A percentile compares a stretch with the other conserved stretches of the same genome.
These are phyloP conservation scores for Pseudomyrmex flavicornis DNA, from an alignment of 1,140 invertebrate genomes.

Conservation along the genomic window DNA sequence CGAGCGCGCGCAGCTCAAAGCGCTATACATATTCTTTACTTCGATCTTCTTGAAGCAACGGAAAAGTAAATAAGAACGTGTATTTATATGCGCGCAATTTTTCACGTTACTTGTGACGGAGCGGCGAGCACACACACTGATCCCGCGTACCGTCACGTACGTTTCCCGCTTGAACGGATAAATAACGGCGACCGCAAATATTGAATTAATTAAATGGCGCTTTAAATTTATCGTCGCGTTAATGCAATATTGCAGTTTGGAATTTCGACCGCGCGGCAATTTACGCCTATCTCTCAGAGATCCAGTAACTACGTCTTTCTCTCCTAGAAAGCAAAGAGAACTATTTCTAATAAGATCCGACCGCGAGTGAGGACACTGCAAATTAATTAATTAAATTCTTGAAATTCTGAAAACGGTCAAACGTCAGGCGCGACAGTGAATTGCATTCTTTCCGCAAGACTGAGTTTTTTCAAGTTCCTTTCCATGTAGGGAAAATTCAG, in stretches of 20 bases:
- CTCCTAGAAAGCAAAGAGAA: constrained; percentile 37
- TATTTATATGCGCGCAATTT: constrained; percentile 16
- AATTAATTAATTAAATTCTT: constrained; percentile 58
- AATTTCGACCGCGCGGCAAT: constrained; percentile 35
- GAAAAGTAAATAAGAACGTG: background rate
- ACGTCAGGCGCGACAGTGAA: constrained; percentile 27
- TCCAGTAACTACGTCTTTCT: constrained; percentile 23
- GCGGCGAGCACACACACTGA: no score
- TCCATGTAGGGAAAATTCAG: background rate
- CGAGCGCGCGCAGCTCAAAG: no score
- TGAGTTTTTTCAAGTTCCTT: constrained; percentile 24
- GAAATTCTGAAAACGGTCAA: constrained; percentile 50
- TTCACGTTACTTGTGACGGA: constrained; percentile 1
- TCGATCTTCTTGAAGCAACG: constrained; percentile 3
- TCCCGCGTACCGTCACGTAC: background rate
- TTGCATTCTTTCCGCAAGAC: constrained; percentile 33
- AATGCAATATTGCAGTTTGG: constrained; percentile 37
- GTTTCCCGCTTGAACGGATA: background rate
- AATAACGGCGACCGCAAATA: background rate
- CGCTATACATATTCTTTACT: background rate
- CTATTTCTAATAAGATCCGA: constrained; percentile 54
- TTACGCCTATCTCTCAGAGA: background rate
- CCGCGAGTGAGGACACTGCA: constrained; percentile 16
- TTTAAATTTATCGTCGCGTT: constrained; percentile 39
- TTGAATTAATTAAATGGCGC: constrained; percentile 29